Evolutionary conservation across 2,888 invertebrate genomes (phyloP).

Genomic region (Autographa pulchrina): DNA sequence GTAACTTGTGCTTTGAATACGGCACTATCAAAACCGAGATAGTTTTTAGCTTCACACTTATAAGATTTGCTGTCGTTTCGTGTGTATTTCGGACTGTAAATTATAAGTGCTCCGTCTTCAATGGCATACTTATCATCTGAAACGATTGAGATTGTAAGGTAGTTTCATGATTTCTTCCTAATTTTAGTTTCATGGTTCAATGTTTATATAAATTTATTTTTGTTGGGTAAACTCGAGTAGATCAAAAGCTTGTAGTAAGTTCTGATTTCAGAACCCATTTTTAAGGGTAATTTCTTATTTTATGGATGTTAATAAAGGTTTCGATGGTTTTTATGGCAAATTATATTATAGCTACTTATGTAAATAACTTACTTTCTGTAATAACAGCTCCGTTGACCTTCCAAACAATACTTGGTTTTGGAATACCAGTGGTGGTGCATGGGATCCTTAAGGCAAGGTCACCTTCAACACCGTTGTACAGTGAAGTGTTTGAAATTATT

Average conservation of each 20-base stretch:
- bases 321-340: too few species aligned
- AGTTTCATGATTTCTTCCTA: neutral
- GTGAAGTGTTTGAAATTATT: neutral
- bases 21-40: slow-evolving; percentile 15
- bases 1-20: slow-evolving; percentile 19
- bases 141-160: slow-evolving; percentile 9
- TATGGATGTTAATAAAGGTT: too few species aligned
- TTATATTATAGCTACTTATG: neutral
- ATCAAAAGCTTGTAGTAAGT: too few species aligned
- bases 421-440: slow-evolving; percentile 23
- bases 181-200: neutral
- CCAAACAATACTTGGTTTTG: slow-evolving; percentile 31
- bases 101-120: slow-evolving; percentile 40
- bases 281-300: neutral
- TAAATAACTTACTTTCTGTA: slow-evolving; percentile 31
- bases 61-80: slow-evolving; percentile 34
- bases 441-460: slow-evolving; percentile 26
- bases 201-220: neutral
- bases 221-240: too few species aligned
- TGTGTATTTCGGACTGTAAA: slow-evolving; percentile 40
- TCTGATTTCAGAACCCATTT: neutral
- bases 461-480: slow-evolving; percentile 12
- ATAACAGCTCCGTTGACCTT: slow-evolving; percentile 18
- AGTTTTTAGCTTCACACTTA: slow-evolving; percentile 46
- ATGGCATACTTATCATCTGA: slow-evolving; percentile 43